Evolutionary conservation across 1,140 invertebrate species (phyloP).

Genomic region (Calephelis nemesis): DNA sequence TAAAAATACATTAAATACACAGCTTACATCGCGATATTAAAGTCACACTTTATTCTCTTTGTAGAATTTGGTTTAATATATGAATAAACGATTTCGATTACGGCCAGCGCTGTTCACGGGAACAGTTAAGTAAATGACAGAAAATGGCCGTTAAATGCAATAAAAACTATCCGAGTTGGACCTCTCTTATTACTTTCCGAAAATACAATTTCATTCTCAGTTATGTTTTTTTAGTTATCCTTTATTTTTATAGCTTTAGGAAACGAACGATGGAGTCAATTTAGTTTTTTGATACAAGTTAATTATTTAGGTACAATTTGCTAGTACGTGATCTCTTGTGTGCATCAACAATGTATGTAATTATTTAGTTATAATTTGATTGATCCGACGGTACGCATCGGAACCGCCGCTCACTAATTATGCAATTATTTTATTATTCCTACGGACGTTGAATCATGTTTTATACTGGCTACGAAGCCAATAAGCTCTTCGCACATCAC

Average conservation of each 20-base stretch:
- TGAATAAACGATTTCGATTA: constrained; percentile 14
- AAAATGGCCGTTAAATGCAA: constrained; percentile 55
- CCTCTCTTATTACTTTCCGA: constrained; percentile 55
- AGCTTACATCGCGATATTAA: constrained; percentile 6
- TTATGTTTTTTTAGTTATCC: constrained; percentile 38
- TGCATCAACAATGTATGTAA: constrained; percentile 14
- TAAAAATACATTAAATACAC: constrained; percentile 14
- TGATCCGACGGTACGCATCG: constrained; percentile 19
- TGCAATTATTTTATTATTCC: constrained; percentile 18
- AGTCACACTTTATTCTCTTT: constrained; percentile 9
- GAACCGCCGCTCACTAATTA: constrained; percentile 19
- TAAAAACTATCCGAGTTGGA: constrained; percentile 59
- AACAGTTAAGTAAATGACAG: constrained; percentile 70
- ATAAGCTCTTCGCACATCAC: constrained; percentile 16
- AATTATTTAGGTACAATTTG: constrained; percentile 19
- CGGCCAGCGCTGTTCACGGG: constrained; percentile 47
- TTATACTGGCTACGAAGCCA: constrained; percentile 8
- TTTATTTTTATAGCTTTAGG: constrained; percentile 45
- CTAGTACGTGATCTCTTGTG: constrained; percentile 20
- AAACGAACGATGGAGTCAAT: constrained; percentile 39
- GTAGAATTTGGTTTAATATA: constrained; percentile 12
- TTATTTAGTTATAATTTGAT: constrained; percentile 24
- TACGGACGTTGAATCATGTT: constrained; percentile 17
- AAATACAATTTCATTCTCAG: constrained; percentile 58
- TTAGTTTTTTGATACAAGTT: constrained; percentile 35